These are phyloP conservation scores for Hyles vespertilio DNA, from an alignment of 1,140 invertebrate species.

Conservation along the genomic window DNA sequence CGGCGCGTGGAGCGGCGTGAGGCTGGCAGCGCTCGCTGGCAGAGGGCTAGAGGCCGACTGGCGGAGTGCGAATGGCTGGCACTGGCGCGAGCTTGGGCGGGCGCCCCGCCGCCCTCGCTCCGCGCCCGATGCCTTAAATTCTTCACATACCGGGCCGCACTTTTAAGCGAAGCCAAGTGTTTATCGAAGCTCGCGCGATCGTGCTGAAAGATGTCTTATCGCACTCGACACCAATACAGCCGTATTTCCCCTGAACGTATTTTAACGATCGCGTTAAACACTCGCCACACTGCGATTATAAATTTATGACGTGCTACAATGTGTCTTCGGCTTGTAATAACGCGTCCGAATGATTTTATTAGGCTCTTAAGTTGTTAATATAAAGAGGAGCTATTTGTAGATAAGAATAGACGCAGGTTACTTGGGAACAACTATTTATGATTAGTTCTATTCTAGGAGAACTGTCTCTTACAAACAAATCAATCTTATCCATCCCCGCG, in stretches of 20 bases:
- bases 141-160: conserved; percentile 45
- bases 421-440: no score
- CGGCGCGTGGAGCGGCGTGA: conserved; percentile 11
- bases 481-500: no score
- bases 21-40: conserved; percentile 8
- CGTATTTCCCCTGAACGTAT: conserved; percentile 10
- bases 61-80: conserved; percentile 21
- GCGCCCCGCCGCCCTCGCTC: conserved; percentile 41
- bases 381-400: no score
- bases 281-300: not conserved
- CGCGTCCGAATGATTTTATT: not conserved
- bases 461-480: not conserved
- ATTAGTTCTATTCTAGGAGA: not conserved
- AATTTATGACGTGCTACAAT: conserved; percentile 3
- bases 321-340: not conserved
- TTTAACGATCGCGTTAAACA: conserved; percentile 3
- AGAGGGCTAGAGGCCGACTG: conserved; percentile 38
- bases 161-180: conserved; percentile 47
- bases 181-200: conserved; percentile 34
- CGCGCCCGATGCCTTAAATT: conserved; percentile 53
- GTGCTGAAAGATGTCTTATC: conserved; percentile 23
- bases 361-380: no score
- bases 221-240: conserved; percentile 17
- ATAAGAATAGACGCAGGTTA: no score
- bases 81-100: conserved; percentile 36